A percentile compares a stretch with the other conserved stretches of the same genome.
phyloP scores from a whole-genome alignment of 2,797 vertebrate genomes.

The Poeciliopsis presidionis region DNA sequence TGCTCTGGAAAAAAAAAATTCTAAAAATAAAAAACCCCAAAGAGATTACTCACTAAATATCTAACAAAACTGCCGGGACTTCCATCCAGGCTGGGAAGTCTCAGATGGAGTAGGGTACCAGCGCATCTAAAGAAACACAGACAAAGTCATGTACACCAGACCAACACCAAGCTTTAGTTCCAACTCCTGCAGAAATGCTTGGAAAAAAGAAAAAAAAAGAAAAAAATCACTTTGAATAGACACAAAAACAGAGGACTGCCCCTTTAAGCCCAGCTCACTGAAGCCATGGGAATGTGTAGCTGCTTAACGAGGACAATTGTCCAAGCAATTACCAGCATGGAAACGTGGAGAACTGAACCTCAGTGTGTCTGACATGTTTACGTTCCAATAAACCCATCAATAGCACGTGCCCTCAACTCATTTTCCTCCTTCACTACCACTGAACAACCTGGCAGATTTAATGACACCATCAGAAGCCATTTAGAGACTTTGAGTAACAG shows the following conservation, averaged over 20 bases:
- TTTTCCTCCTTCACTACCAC: slow-evolving; percentile 1
- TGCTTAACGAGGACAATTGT: slow-evolving; percentile 59
- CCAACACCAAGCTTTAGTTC: slow-evolving; percentile 35
- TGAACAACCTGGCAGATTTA: neutral
- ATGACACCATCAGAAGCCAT: slow-evolving; percentile 17
- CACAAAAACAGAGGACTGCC: slow-evolving; percentile 50
- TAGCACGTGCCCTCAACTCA: neutral
- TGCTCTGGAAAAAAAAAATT: neutral
- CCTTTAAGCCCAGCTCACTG: slow-evolving; percentile 59
- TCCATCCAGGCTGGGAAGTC: slow-evolving; percentile 97
- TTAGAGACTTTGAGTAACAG: slow-evolving; percentile 14
- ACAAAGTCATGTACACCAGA: slow-evolving; percentile 63
- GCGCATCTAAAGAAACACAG: slow-evolving; percentile 90
- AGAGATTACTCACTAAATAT: slow-evolving; percentile 87
- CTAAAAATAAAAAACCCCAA: slow-evolving; percentile 12
- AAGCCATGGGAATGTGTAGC: slow-evolving; percentile 65
- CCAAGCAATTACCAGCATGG: slow-evolving; percentile 65
- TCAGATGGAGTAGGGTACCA: slow-evolving; percentile 97
- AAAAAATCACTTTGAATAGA: slow-evolving; percentile 8
- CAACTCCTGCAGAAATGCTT: slow-evolving; percentile 22
- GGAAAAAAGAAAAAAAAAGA: neutral
- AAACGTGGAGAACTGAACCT: slow-evolving; percentile 54
- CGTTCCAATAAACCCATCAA: slow-evolving; percentile 31
- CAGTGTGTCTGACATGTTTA: slow-evolving; percentile 34
- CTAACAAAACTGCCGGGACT: slow-evolving; percentile 98